Base-by-base conservation (phyloP, 2,113 vertebrate species). In the Cynocephalus volans region DNA sequence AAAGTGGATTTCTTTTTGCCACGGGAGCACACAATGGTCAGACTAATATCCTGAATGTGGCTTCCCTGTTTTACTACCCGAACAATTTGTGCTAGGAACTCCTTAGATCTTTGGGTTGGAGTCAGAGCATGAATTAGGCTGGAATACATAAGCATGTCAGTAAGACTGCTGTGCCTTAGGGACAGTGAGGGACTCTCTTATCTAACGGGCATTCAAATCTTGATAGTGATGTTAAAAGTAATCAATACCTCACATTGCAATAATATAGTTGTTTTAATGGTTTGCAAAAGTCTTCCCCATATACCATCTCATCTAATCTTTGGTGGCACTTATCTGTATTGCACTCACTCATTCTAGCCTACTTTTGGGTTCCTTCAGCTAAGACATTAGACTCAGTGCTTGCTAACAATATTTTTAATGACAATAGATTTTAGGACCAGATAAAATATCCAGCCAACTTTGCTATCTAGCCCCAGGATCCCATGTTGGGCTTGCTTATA, bases 21-120 rank as follows among this genome's bases (percentile, higher is more conserved):
- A 99, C 99, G 33, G 98, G 99, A 88, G 98, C 98, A 72, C 97
- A 87, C 95, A 97, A 99, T 28, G 98, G 98, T 99, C 97, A 98
- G 98, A 60, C 23, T 58, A 52, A 41, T 48, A 48, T 41, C 56
- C n/a, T 58, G 21, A 95, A 65, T n/a, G 8, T 5, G 15, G 17
- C 11, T 41, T 90, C 50, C 18, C 28, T 62, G 17, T 8, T 26
- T 50, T 15, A 69, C 33, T 11, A 8, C 21, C 19, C 81, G 65
- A 28, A 69, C 56, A 62, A 65, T 76, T 81, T 75, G 56, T 85
- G 41, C 33, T 58, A 54, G 33, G 33, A 82, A 76, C 26, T 19
- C 18, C 8, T 64, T 36, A 52, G 12, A 50, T 70, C 31, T 56
- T n/a, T 23, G 60, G 23, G 36, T 9, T 85, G 23, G 54, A 64